phyloP scores from a whole-genome alignment of 2,797 vertebrate species.

The Sciurus carolinensis region DNA sequence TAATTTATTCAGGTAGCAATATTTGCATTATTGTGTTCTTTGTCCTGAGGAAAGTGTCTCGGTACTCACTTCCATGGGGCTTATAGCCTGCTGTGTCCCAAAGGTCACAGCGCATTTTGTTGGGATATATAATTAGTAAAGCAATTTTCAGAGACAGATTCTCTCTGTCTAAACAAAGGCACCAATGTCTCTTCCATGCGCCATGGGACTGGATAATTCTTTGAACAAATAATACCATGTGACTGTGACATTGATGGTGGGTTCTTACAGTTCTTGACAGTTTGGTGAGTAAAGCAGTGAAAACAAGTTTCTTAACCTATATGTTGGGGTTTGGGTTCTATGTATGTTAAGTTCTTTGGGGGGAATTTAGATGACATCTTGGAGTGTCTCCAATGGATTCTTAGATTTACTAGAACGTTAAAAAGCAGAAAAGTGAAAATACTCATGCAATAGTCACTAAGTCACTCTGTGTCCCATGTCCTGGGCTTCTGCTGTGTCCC shows the following conservation, averaged over 20 bases:
- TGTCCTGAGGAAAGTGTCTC: not conserved
- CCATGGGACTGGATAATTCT: not conserved
- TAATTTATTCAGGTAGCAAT: not conserved
- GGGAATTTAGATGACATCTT: not conserved
- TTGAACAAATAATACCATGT: not conserved
- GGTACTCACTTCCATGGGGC: not conserved
- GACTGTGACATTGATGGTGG: too few relatives aligned
- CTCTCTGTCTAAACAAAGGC: not conserved
- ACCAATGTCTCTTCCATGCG: not conserved
- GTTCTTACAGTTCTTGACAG: not conserved
- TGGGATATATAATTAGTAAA: not conserved
- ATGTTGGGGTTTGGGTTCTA: not conserved
- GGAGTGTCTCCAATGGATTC: slow-evolving; percentile 6
- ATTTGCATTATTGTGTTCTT: not conserved
- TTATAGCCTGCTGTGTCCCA: not conserved
- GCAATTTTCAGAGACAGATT: not conserved
- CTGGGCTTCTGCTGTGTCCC: not conserved
- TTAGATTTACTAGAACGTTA: not conserved
- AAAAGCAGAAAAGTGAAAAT: not conserved
- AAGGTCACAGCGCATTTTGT: not conserved
- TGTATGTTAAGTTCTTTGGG: not conserved
- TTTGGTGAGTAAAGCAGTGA: not conserved
- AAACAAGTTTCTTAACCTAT: not conserved
- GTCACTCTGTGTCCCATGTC: not conserved
- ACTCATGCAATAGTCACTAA: not conserved